Conservation (phyloP, 2,797 vertebrate genomes). For the Adelosebastes latens region DNA sequence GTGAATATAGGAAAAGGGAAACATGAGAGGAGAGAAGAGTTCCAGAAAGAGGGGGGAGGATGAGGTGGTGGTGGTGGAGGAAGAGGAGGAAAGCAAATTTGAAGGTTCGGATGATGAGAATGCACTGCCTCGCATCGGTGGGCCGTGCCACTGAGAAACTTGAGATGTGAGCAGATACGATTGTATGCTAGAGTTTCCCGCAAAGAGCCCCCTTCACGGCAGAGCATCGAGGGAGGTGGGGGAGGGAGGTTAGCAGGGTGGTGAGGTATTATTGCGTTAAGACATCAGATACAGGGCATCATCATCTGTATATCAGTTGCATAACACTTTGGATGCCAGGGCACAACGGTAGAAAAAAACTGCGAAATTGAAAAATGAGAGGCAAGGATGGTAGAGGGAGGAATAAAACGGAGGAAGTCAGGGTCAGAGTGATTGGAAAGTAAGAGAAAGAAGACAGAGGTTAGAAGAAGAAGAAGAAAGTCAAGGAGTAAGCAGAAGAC, state of each 20-base stretch:
- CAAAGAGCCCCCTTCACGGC: conserved; percentile 77
- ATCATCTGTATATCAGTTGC: conserved; percentile 71
- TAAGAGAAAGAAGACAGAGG: neutral
- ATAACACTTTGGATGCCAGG: conserved; percentile 62
- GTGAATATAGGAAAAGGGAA: conserved; percentile 39
- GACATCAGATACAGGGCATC: conserved; percentile 76
- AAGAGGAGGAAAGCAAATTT: conserved; percentile 61
- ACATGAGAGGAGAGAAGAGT: conserved; percentile 47
- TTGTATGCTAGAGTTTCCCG: conserved; percentile 82
- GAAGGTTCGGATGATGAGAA: conserved; percentile 83
- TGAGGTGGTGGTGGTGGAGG: conserved; percentile 22
- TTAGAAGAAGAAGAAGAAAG: neutral
- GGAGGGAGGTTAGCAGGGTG: conserved; percentile 42
- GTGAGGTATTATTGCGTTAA: conserved; percentile 76
- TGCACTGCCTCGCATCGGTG: conserved; percentile 65
- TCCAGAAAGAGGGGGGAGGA: conserved; percentile 50
- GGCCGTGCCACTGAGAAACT: conserved; percentile 77
- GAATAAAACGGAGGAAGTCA: neutral
- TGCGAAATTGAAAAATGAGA: neutral
- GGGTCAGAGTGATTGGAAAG: neutral
- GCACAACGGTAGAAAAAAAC: conserved; percentile 14
- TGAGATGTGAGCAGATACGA: conserved; percentile 81
- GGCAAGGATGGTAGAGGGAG: neutral
- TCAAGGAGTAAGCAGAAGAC: conserved; percentile 18
- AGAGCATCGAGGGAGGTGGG: conserved; percentile 38